Evolutionary conservation across 1,140 invertebrate species (phyloP).

Genomic region (Caenorhabditis tropicalis): DNA sequence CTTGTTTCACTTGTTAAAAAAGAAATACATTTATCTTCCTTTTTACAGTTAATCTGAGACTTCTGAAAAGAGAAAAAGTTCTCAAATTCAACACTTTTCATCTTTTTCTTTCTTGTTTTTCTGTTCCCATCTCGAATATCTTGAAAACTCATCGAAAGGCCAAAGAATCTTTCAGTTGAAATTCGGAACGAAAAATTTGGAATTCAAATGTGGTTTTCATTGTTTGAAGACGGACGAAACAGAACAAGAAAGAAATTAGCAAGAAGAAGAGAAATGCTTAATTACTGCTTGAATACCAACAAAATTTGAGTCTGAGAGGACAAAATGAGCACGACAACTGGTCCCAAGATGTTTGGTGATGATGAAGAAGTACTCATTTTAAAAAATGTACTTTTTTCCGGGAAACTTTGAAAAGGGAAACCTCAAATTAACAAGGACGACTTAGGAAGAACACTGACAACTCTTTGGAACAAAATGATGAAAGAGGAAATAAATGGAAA

Average conservation of each 20-base stretch:
- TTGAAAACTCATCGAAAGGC: neutral
- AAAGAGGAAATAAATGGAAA: too few species aligned
- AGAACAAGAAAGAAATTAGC: neutral
- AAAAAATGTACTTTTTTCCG: too few species aligned
- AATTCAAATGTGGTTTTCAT: neutral
- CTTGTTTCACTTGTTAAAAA: neutral
- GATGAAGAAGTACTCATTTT: too few species aligned
- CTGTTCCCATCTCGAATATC: neutral
- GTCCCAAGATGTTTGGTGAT: neutral
- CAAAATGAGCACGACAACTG: neutral
- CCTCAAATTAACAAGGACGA: too few species aligned
- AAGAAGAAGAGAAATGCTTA: neutral
- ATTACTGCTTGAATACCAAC: constrained; percentile 16
- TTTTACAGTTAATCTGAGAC: neutral
- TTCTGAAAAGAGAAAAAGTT: neutral
- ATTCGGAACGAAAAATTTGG: neutral
- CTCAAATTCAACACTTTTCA: neutral
- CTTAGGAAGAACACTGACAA: too few species aligned
- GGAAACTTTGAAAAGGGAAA: too few species aligned
- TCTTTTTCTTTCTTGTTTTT: neutral
- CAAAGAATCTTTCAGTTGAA: neutral
- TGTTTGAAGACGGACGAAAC: neutral
- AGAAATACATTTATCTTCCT: neutral
- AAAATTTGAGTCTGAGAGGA: too few species aligned
- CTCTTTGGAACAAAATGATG: too few species aligned